These are phyloP conservation scores for Cebus imitator DNA, from an alignment of 2,113 vertebrate genomes.

Conservation along the genomic window DNA sequence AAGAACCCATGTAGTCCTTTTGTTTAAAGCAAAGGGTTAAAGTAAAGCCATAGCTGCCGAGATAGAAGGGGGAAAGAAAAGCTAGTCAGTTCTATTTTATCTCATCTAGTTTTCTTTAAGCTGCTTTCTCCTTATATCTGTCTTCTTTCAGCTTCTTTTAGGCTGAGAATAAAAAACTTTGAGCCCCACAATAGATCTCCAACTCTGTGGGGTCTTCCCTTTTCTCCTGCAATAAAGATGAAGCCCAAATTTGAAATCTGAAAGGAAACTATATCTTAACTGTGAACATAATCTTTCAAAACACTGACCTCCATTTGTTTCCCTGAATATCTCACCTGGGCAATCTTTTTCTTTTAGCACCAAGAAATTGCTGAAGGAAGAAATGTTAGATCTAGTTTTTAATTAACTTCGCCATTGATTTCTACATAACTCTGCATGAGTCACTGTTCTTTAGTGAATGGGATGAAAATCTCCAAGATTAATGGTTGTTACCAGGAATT, in stretches of 20 bases:
- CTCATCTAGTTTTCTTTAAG: not conserved
- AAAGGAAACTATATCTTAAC: slow-evolving; percentile 25
- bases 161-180: not conserved
- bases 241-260: not conserved
- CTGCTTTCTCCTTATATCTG: not conserved
- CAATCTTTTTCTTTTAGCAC: not conserved
- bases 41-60: not conserved
- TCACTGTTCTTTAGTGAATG: not conserved
- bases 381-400: slow-evolving; percentile 53
- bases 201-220: not conserved
- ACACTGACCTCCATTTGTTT: not conserved
- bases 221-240: not conserved
- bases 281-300: not conserved
- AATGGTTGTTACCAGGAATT: not conserved
- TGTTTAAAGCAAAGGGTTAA: not conserved
- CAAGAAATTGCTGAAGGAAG: slow-evolving; percentile 36
- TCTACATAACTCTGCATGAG: slow-evolving; percentile 33
- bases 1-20: not conserved
- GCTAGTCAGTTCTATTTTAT: not conserved
- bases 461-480: slow-evolving; percentile 13
- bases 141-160: not conserved
- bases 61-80: too few relatives aligned
- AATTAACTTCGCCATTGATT: slow-evolving; percentile 69
- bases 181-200: not conserved
- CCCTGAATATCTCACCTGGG: not conserved